Conservation (phyloP, 2,113 vertebrate species). For the Setophaga petechia region DNA sequence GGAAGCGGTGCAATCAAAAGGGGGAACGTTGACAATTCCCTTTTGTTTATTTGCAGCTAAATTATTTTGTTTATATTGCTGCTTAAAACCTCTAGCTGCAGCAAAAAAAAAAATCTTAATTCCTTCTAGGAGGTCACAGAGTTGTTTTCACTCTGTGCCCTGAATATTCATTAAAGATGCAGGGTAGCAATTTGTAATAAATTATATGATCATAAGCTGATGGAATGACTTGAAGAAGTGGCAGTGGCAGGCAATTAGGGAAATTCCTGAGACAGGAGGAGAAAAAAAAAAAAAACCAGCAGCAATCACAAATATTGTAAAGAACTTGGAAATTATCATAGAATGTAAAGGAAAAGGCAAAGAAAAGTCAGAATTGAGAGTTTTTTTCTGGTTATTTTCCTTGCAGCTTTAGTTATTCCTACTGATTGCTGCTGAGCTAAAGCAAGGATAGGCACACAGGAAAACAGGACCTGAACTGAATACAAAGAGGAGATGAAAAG, state of each 20-base stretch:
- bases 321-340: not conserved
- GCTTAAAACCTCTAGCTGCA: not conserved
- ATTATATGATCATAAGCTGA: not conserved
- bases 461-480: not conserved
- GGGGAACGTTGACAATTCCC: not conserved
- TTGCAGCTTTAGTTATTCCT: not conserved
- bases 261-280: not conserved
- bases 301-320: not conserved
- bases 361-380: not conserved
- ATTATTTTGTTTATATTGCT: not conserved
- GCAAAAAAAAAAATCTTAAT: not conserved
- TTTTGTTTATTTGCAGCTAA: not conserved
- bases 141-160: not conserved
- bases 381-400: not conserved
- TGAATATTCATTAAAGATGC: not conserved
- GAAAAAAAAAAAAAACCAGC: rapidly evolving
- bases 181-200: not conserved
- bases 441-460: not conserved
- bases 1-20: rapidly evolving
- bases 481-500: not conserved
- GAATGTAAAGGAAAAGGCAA: not conserved
- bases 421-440: not conserved
- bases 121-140: not conserved
- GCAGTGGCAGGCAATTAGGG: not conserved
- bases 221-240: not conserved